Percentiles rank a stretch among this genome's conserved stretches.
phyloP scores from a whole-genome alignment of 2,888 invertebrate genomes.

The Meliscaeva auricollis region DNA sequence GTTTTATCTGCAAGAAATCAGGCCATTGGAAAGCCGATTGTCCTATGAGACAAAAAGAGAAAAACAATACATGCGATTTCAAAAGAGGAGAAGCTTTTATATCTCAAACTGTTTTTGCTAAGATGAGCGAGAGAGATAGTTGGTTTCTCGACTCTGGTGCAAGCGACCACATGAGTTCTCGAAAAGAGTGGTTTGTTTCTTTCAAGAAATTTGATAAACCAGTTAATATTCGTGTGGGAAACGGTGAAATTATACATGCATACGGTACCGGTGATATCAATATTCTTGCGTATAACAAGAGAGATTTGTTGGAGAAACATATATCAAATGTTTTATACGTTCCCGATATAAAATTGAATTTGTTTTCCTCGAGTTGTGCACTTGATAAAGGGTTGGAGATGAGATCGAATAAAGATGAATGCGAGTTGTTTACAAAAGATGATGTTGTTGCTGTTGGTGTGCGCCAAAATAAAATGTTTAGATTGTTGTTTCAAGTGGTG shows the following conservation, averaged over 20 bases:
- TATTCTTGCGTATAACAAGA: constrained; percentile 47
- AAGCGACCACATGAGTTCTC: constrained; percentile 69
- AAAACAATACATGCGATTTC: not conserved
- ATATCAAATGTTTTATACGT: constrained; percentile 8
- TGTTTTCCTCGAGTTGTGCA: constrained; percentile 8
- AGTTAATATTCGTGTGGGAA: constrained; percentile 45
- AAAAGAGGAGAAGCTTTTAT: constrained; percentile 38
- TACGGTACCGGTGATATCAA: constrained; percentile 58
- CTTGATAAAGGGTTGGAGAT: not conserved
- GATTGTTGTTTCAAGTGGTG: constrained; percentile 9
- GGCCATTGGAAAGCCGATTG: constrained; percentile 75
- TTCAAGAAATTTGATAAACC: constrained; percentile 36
- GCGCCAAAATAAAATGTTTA: constrained; percentile 36
- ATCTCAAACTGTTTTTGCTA: constrained; percentile 17
- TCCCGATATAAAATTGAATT: constrained; percentile 9
- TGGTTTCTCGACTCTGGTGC: constrained; percentile 75
- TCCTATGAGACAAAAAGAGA: constrained; percentile 42
- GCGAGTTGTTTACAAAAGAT: constrained; percentile 11
- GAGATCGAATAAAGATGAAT: constrained; percentile 20
- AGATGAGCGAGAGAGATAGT: constrained; percentile 17
- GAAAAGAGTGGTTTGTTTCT: constrained; percentile 24
- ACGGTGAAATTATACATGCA: constrained; percentile 47
- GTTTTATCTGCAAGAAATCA: constrained; percentile 44
- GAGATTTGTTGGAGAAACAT: constrained; percentile 27
- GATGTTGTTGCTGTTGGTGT: constrained; percentile 31